These are phyloP conservation scores for Nannoperca australis DNA, from an alignment of 2,797 vertebrate genomes.

Conservation along the genomic window DNA sequence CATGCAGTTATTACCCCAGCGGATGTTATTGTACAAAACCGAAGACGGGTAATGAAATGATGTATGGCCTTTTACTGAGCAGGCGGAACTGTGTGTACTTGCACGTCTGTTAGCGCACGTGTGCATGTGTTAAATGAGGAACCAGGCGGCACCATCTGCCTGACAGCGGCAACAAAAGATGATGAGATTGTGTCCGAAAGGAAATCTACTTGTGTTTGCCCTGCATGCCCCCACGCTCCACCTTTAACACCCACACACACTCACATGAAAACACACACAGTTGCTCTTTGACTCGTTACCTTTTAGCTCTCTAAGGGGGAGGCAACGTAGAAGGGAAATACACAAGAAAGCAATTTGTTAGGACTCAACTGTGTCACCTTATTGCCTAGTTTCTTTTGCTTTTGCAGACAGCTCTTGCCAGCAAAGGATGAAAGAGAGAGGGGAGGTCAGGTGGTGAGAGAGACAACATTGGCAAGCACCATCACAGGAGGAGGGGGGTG, in stretches of 20 bases:
- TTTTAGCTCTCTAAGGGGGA: conserved; percentile 31
- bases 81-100: conserved; percentile 53
- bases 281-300: conserved; percentile 49
- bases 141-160: conserved; percentile 74
- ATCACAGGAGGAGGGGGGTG: conserved; percentile 19
- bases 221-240: conserved; percentile 43
- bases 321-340: conserved; percentile 40
- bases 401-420: conserved; percentile 51
- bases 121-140: conserved; percentile 71
- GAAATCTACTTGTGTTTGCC: conserved; percentile 82
- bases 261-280: conserved; percentile 32
- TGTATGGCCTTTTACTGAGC: conserved; percentile 75
- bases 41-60: conserved; percentile 80
- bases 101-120: conserved; percentile 47
- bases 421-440: conserved; percentile 47
- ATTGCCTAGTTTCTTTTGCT: conserved; percentile 69
- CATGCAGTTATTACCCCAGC: conserved; percentile 73
- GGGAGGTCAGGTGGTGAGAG: conserved; percentile 15
- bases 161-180: conserved; percentile 83
- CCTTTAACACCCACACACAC: conserved; percentile 44
- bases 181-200: conserved; percentile 82
- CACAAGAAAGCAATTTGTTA: conserved; percentile 80
- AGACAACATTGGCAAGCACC: conserved; percentile 40
- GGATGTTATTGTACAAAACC: conserved; percentile 80
- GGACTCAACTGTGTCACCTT: conserved; percentile 68